Conservation (phyloP, 1,140 invertebrate genomes). For the Formica exsecta region DNA sequence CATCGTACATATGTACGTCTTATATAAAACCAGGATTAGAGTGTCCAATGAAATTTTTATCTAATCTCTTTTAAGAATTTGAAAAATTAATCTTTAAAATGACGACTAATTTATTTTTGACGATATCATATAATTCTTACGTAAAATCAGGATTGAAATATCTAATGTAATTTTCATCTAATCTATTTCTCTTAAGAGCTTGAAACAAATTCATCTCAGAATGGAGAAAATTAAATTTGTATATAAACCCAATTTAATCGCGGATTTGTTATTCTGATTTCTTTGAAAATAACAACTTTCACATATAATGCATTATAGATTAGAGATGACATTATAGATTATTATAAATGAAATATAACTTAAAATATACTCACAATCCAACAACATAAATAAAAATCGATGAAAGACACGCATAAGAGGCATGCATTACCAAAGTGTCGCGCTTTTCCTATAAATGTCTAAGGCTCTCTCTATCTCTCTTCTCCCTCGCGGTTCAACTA, state of each 20-base stretch:
- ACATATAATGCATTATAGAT: background rate
- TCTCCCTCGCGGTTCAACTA: background rate
- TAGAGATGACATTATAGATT: too few relatives aligned
- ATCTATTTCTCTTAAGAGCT: background rate
- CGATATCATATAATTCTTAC: background rate
- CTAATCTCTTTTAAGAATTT: too few relatives aligned
- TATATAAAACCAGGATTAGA: too few relatives aligned
- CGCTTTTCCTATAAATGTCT: conserved; percentile 7
- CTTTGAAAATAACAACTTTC: background rate
- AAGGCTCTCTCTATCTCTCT: background rate
- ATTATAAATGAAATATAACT: background rate
- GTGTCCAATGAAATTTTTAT: background rate
- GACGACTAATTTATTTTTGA: too few relatives aligned
- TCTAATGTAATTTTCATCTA: background rate
- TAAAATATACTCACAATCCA: background rate
- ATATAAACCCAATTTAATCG: background rate
- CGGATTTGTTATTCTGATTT: background rate
- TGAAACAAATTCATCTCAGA: background rate
- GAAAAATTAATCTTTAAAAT: too few relatives aligned
- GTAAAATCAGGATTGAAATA: background rate
- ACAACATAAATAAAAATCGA: background rate
- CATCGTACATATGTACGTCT: too few relatives aligned
- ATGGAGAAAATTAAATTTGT: background rate
- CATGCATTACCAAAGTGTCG: conserved; percentile 34
- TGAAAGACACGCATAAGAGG: background rate